Evolutionary conservation across 2,888 invertebrate genomes (phyloP), one percentile per base, ranked within the genome.

Genomic region (Dysmachus trigonus): DNA sequence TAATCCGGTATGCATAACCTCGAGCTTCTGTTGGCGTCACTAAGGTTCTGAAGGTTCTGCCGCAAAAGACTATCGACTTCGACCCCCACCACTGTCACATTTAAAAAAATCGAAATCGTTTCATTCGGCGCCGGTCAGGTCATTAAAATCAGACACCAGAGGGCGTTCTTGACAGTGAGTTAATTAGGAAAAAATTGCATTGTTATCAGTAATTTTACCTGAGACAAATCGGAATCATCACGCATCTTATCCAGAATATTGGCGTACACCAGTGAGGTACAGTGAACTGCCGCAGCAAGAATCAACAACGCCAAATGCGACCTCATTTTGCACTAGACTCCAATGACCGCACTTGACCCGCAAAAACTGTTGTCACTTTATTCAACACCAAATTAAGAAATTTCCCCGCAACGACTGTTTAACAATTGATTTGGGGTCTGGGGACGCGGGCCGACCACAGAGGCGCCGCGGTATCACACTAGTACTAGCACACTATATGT

Each of bases 211-310:
- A 18, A 41, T 30, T 71, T 92, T 93, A 95, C 95, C 95, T 95
- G 94, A 88, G 95, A 95, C 88, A 95, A 93, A 91, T 95, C 95
- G 87, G 94, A 91, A 92, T 95, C 95, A 91, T 93, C 93, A 89
- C 93, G 92, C 89, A 95, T 93, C 92, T 94, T 95, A 91, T 95
- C 94, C 88, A 94, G 93, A 87, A 95, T 93, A 88, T 94, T 94
- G 87, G 91, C 86, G 88, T 87, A 89, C 92, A 90, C 90, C 92
- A 86, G 86, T 87, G 86, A 88, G 84, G 41, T 88, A 85, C 85
- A 88, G 72, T 81, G 74, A 73, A 87, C 87, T 72, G 87, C 87
- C 83, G 72, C 86, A 33, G 72, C 86, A 33, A n/a, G 87, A 47
- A 62, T 85, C 47, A 76, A 83, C 87, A 88, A 88, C 81, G 85